Evolutionary conservation across 1,140 invertebrate species (phyloP).

Genomic region (Littorina saxatilis): DNA sequence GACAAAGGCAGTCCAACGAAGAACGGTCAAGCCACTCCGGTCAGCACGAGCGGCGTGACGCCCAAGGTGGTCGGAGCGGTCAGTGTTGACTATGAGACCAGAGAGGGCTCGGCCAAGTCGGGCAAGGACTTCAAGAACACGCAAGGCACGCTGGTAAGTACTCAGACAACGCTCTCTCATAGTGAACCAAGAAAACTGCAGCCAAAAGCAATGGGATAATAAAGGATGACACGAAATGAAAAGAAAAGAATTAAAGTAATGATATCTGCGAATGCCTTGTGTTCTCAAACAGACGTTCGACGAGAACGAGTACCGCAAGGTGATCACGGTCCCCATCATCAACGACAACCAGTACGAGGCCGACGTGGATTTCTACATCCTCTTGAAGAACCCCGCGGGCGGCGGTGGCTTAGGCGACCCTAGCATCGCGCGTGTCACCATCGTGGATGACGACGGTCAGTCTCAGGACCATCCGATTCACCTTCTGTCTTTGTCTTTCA

Average conservation of each 20-base stretch:
- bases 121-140: conserved; percentile 69
- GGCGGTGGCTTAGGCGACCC: conserved; percentile 67
- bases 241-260: no score
- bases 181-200: no score
- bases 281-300: conserved; percentile 67
- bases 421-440: conserved; percentile 75
- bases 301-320: conserved; percentile 67
- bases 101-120: conserved; percentile 69
- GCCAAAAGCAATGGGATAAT: no score
- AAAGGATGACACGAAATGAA: no score
- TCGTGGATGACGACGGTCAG: conserved; percentile 82
- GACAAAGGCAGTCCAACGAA: no score
- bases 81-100: conserved; percentile 69
- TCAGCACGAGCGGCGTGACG: conserved; percentile 1
- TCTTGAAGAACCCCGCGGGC: conserved; percentile 68
- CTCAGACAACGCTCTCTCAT: no score
- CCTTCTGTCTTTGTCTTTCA: no score
- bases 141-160: conserved; percentile 63
- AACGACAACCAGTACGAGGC: conserved; percentile 82
- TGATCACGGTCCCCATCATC: conserved; percentile 79
- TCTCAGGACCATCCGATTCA: no score
- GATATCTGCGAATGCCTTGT: no score
- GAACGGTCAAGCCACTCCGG: not conserved
- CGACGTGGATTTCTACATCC: conserved; percentile 81
- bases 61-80: conserved; percentile 60